Evolutionary conservation across 2,888 invertebrate species (phyloP), one percentile per base, ranked within the genome.

Genomic region (Acrobasis consociella): DNA sequence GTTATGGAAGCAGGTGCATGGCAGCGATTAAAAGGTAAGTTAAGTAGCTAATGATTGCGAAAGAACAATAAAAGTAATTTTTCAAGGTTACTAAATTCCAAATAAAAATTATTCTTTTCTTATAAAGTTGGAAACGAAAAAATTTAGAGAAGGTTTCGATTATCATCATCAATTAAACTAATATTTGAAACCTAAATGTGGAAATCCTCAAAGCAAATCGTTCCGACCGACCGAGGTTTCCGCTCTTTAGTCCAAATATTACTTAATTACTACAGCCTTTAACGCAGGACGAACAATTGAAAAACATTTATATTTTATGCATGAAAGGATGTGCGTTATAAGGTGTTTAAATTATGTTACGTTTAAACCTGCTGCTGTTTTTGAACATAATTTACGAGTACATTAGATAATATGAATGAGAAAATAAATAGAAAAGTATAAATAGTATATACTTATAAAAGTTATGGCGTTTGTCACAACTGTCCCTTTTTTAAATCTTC

Each of bases 251-350:
- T 77, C 78, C 77, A 77, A 82, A 83, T 81, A 82, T 87, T 86
- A 82, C 83, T 76, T 90, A 90, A 91, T 89, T 86, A 77, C 78
- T 85, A 79, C 77, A 86, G 83, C 87, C 85, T 86, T 79, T 65
- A 76, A 67, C 65, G 71, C 75, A 77, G 80, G 77, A 80, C 75
- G 76, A 85, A 87, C 84, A 87, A 87, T 86, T 77, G 84, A 82
- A 81, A 65, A 86, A 81, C 77, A 75, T 74, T 74, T 69, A 69
- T 69, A 65, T 69, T 72, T 74, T 80, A 83, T 82, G 83, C 78
- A 83, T 71, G 17, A 82, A 66, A 75, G 71, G 70, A 62, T 55
- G 55, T n/a, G 37, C 37, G 39, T 10, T 38, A 39, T 51, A 51
- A 49, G n/a, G 37, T 9, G 37, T 22, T 37, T 42, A 11, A 39